Evolutionary conservation across 2,888 invertebrate species (phyloP).

Genomic region (Orthonevra nobilis): DNA sequence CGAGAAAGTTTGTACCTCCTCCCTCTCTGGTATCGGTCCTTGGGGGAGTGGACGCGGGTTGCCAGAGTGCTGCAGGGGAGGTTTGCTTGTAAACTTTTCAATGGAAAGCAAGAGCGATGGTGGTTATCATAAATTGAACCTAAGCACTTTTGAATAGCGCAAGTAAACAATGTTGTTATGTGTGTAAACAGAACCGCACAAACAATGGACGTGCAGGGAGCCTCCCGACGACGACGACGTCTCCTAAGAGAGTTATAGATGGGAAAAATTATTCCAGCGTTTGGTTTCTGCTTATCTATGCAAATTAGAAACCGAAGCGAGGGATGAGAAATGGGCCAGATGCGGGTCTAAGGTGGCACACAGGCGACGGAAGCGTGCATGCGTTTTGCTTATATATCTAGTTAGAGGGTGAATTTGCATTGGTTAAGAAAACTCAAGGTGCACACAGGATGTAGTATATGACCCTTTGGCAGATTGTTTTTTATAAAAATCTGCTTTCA

Average conservation of each 20-base stretch:
- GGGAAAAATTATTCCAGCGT: slow-evolving; percentile 26
- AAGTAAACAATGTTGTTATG: slow-evolving; percentile 56
- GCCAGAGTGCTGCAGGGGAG: background rate
- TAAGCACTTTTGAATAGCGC: slow-evolving; percentile 46
- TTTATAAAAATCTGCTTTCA: slow-evolving; percentile 18
- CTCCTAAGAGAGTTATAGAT: slow-evolving; percentile 27
- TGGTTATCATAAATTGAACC: slow-evolving; percentile 62
- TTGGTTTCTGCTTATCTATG: slow-evolving; percentile 59
- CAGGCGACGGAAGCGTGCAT: too few relatives aligned
- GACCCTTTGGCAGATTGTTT: slow-evolving; percentile 26
- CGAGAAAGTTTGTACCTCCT: slow-evolving; percentile 12
- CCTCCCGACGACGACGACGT: slow-evolving; percentile 1
- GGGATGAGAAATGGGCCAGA: slow-evolving; percentile 6
- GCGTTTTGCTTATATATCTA: too few relatives aligned
- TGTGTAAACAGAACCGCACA: slow-evolving; percentile 50
- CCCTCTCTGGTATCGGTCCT: background rate
- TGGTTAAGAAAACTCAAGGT: slow-evolving; percentile 14
- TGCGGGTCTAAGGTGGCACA: too few relatives aligned
- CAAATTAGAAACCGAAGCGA: slow-evolving; percentile 40
- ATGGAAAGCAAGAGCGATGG: slow-evolving; percentile 21
- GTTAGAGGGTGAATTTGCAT: too few relatives aligned
- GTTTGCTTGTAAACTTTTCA: slow-evolving; percentile 34
- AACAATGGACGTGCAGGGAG: slow-evolving; percentile 23
- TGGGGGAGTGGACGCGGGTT: background rate
- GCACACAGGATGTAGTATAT: background rate